Evolutionary conservation across 2,888 invertebrate genomes (phyloP).

Genomic region (Drosophila mayaguana): DNA sequence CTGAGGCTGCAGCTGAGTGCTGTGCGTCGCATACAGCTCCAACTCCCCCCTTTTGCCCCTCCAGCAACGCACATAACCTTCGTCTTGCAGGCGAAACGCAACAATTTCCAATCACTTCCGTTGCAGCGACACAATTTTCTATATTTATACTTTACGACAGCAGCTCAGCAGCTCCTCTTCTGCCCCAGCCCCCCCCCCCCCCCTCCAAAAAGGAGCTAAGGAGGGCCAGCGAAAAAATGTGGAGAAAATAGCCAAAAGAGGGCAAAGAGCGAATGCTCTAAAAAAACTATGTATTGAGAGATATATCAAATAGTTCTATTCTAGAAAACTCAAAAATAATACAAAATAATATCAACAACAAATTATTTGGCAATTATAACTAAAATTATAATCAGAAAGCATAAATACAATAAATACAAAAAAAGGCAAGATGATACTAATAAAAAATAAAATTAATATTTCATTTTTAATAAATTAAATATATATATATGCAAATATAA

Average conservation of each 20-base stretch:
- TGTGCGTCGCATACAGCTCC: slow-evolving; percentile 18
- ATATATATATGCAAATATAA: too few species aligned
- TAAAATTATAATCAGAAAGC: too few species aligned
- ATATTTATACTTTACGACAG: slow-evolving; percentile 69
- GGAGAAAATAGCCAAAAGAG: background rate
- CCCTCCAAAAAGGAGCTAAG: slow-evolving; percentile 8
- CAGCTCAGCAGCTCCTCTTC: background rate
- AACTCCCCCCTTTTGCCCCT: background rate
- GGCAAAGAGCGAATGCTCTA: background rate
- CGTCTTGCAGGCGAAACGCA: slow-evolving; percentile 53
- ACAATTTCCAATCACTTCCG: slow-evolving; percentile 83
- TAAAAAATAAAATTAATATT: too few species aligned
- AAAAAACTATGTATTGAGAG: background rate
- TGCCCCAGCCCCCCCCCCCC: too few species aligned
- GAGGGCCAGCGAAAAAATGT: background rate
- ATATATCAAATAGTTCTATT: too few species aligned
- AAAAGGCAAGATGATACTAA: too few species aligned
- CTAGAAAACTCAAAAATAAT: too few species aligned
- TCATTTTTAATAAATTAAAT: too few species aligned
- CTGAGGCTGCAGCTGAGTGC: slow-evolving; percentile 47
- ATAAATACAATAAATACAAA: too few species aligned
- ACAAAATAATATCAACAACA: too few species aligned
- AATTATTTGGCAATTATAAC: too few species aligned
- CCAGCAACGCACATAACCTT: slow-evolving; percentile 16
- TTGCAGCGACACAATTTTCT: slow-evolving; percentile 78